Percentiles rank a stretch among this genome's conserved stretches.
phyloP scores from a whole-genome alignment of 2,113 vertebrate genomes.

The Miniopterus natalensis region DNA sequence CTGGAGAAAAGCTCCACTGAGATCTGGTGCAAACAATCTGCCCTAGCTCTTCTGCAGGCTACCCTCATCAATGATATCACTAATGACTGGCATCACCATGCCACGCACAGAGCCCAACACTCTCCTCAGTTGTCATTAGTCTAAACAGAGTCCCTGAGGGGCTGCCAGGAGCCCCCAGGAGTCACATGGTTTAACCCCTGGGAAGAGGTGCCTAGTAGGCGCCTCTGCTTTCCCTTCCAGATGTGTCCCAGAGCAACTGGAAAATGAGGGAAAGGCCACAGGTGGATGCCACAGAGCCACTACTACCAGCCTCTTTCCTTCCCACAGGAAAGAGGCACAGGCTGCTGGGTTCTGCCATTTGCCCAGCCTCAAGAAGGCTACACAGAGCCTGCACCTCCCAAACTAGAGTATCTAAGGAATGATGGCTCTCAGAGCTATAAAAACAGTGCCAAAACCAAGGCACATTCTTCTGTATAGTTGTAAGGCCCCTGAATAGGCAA shows the following conservation, averaged over 20 bases:
- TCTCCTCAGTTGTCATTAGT: background rate
- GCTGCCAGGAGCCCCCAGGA: constrained; percentile 25
- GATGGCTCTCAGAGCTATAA: background rate
- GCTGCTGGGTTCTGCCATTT: background rate
- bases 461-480: background rate
- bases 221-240: constrained; percentile 54
- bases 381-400: background rate
- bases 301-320: background rate
- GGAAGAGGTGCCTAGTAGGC: background rate
- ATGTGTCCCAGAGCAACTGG: background rate
- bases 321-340: background rate
- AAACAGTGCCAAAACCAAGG: background rate
- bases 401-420: background rate
- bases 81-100: background rate
- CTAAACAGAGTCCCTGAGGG: constrained; percentile 17
- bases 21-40: background rate
- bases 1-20: background rate
- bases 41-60: background rate
- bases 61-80: background rate
- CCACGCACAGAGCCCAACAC: background rate
- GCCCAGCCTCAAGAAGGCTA: background rate
- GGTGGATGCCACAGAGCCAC: background rate
- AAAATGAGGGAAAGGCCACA: background rate
- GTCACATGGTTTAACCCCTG: constrained; percentile 18
- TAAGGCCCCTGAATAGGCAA: background rate